Conservation (phyloP, 2,113 vertebrate genomes). For the Tricholaema leucomelas region DNA sequence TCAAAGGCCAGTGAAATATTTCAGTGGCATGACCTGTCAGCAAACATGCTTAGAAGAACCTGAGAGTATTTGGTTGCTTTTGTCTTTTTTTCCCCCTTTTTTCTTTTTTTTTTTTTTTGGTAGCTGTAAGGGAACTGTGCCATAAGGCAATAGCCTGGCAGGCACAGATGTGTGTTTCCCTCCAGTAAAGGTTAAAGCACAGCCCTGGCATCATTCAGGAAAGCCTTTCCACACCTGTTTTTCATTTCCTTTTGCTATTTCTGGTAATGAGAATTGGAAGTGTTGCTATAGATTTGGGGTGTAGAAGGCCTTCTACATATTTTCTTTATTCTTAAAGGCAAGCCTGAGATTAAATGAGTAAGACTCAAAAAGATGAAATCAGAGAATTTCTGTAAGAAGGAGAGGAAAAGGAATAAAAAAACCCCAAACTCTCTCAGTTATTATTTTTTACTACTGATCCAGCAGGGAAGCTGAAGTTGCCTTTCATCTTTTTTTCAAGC, state of each 20-base stretch:
- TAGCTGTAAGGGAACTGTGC: constrained; percentile 11
- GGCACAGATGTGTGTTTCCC: constrained; percentile 43
- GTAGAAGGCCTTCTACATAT: constrained; percentile 60
- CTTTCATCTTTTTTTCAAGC: constrained; percentile 8
- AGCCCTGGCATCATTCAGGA: constrained; percentile 71
- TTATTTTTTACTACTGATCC: neutral
- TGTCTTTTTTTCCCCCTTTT: constrained; percentile 13
- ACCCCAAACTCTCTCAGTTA: neutral
- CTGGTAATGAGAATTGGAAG: constrained; percentile 77
- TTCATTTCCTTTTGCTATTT: constrained; percentile 82
- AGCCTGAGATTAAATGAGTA: constrained; percentile 64
- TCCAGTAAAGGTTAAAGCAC: constrained; percentile 62
- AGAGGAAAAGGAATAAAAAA: neutral
- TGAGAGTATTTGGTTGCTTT: constrained; percentile 52
- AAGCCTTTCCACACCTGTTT: constrained; percentile 78
- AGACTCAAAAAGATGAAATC: constrained; percentile 50
- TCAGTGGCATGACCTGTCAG: constrained; percentile 8
- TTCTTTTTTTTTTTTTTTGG: constrained; percentile 8
- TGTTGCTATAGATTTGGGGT: constrained; percentile 61
- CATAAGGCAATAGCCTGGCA: constrained; percentile 43
- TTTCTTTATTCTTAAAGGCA: constrained; percentile 65
- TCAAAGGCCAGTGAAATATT: constrained; percentile 50
- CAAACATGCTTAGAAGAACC: constrained; percentile 38
- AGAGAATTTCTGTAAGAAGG: constrained; percentile 55
- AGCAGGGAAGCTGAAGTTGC: constrained; percentile 14